A percentile compares a stretch with the other conserved stretches of the same genome.
Evolutionary conservation across 2,797 vertebrate species (phyloP).

Genomic region (Sebastes steindachneri): DNA sequence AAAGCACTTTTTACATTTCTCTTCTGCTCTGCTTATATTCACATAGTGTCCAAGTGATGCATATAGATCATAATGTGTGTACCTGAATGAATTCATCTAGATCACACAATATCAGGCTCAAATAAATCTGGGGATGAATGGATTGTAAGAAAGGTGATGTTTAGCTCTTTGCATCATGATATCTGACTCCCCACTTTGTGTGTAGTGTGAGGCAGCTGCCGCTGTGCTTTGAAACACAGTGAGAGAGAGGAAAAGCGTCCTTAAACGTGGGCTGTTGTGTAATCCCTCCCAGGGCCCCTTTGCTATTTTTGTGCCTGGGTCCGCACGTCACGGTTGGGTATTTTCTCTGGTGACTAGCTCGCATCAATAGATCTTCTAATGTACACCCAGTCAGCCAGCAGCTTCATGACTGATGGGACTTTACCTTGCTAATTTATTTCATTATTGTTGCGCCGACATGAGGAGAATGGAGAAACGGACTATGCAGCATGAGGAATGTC

Average conservation of each 20-base stretch:
- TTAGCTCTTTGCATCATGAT: conserved; percentile 52
- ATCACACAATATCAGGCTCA: not conserved
- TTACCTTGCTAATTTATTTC: conserved; percentile 79
- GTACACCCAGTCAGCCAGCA: conserved; percentile 91
- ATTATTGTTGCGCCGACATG: conserved; percentile 72
- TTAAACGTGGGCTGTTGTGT: conserved; percentile 98
- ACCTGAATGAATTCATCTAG: conserved; percentile 4
- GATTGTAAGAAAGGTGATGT: conserved; percentile 32
- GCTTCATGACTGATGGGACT: conserved; percentile 94
- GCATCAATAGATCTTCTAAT: conserved; percentile 99
- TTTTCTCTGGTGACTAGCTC: conserved; percentile 99
- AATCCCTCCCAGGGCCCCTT: conserved; percentile 98
- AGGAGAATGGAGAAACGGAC: conserved; percentile 88
- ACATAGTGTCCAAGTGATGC: conserved; percentile 8
- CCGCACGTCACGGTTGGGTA: conserved; percentile 99
- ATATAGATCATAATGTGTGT: conserved; percentile 1
- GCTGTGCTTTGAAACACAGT: conserved; percentile 58
- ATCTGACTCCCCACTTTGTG: conserved; percentile 53
- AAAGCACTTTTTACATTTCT: conserved; percentile 29
- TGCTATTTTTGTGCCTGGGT: conserved; percentile 99
- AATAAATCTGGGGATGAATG: conserved; percentile 30
- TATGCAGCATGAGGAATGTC: conserved; percentile 88
- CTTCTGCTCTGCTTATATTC: conserved; percentile 1
- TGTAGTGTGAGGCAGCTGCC: conserved; percentile 59
- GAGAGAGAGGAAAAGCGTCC: conserved; percentile 85